A percentile compares a stretch with the other conserved stretches of the same genome.
Conservation (phyloP, 2,797 vertebrate genomes). For the Ctenopoma multispine region DNA sequence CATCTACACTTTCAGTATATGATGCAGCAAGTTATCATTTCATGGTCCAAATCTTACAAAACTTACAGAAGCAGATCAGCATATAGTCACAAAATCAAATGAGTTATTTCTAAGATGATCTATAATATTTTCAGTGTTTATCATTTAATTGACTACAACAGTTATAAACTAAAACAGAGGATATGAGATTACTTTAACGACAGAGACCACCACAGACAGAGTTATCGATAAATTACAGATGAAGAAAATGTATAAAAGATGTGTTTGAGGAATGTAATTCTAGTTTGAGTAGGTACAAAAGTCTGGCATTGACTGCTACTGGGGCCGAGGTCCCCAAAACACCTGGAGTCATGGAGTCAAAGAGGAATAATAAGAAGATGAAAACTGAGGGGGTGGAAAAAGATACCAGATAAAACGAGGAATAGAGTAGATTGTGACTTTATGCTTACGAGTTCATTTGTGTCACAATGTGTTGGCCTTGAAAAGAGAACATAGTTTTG, state of each 20-base stretch:
- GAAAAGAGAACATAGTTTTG: neutral
- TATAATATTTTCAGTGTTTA: neutral
- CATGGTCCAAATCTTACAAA: neutral
- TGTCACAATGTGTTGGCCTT: conserved; percentile 1
- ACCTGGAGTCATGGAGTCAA: neutral
- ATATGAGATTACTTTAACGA: conserved; percentile 7
- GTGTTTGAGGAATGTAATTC: conserved; percentile 9
- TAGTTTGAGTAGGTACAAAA: conserved; percentile 7
- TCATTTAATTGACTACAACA: conserved; percentile 14
- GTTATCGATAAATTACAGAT: neutral
- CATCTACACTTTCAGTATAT: neutral
- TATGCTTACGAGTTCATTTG: neutral
- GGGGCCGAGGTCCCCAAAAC: conserved; percentile 12
- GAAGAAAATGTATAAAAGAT: neutral
- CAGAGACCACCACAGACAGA: conserved; percentile 16
- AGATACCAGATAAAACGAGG: neutral
- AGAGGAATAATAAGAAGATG: neutral
- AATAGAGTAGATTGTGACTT: neutral
- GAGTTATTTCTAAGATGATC: conserved; percentile 30
- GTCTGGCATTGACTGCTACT: conserved; percentile 3
- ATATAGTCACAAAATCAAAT: conserved; percentile 14
- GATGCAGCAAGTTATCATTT: neutral
- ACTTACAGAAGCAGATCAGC: neutral
- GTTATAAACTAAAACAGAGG: neutral
- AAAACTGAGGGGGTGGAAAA: neutral